Evolutionary conservation across 2,113 vertebrate species (phyloP), one percentile per base, ranked within the genome.

Genomic region (Puntigrus tetrazona): DNA sequence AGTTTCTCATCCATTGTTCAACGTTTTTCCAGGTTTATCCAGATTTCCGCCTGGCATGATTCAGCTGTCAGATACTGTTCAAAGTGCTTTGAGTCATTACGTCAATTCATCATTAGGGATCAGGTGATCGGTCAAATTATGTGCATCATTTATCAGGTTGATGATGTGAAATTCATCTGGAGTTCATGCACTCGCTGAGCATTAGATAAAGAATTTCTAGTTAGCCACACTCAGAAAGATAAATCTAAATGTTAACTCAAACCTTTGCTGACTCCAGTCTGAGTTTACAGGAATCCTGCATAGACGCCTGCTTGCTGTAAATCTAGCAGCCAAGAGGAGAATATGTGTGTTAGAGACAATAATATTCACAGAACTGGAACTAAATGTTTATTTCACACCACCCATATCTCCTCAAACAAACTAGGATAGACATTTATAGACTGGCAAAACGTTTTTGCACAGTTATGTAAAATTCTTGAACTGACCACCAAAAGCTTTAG

Each of bases 1-100:
- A 14, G 36, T 84, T 85, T 80, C 81, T 80, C 61, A 38, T 80
- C 85, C 78, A 89, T 92, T 94, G 89, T 92, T 73, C 87, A 83
- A 87, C 84, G 83, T 57, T 88, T 90, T 76, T 90, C 81, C 70
- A 81, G 25, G 52, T 88, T 86, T 59, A 63, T 91, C 90, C 90
- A 88, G 86, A 85, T 78, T 74, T 85, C 50, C 29, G 1, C 80
- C 43, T 45, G n/a, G 80, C 82, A 50, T 83, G 27, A 81, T 59
- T 43, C 2, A 6, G 25, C 27, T 78, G 47, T 59, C 70, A 55
- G 52, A 31, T 65, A 47, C 55, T 83, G 82, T 8, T 4, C 22
- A 78, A 47, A 16, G 9, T 5, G 29, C 9, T 75, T 14, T 29
- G 22, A 63, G 43, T 57, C 81, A 47, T 83, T 50, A 36, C 34